Evolutionary conservation across 2,797 vertebrate species (phyloP).

Genomic region (Molossus alvarezi): DNA sequence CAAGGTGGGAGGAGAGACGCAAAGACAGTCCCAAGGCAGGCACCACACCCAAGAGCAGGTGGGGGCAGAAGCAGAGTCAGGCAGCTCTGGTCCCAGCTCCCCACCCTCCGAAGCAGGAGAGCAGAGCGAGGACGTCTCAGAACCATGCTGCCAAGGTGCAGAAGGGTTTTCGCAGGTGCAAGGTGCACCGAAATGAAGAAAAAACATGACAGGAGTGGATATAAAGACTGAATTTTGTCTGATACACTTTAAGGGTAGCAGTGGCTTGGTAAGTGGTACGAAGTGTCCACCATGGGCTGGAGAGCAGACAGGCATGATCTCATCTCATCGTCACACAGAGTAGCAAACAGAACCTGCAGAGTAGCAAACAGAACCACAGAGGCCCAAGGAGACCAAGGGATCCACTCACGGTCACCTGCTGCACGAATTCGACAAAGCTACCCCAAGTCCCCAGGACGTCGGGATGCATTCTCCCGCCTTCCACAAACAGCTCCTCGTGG

Average conservation of each 20-base stretch:
- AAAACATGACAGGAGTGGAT: neutral
- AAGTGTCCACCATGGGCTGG: neutral
- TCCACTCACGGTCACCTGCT: neutral
- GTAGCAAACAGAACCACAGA: neutral
- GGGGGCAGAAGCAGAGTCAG: neutral
- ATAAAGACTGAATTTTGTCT: neutral
- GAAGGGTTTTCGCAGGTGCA: neutral
- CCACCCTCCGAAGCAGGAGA: neutral
- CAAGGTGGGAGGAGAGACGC: neutral
- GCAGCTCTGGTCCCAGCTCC: neutral
- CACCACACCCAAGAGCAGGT: rapidly evolving
- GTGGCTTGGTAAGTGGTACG: neutral
- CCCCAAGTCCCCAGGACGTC: neutral
- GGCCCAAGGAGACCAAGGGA: rapidly evolving
- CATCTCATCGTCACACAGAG: neutral
- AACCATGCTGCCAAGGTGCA: neutral
- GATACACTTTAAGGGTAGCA: neutral
- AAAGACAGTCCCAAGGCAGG: neutral
- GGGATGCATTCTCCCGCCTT: neutral
- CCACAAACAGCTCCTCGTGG: neutral
- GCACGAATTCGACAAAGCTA: neutral
- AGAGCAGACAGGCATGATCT: neutral
- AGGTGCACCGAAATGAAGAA: neutral
- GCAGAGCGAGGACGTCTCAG: neutral
- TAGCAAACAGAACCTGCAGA: neutral